These are phyloP conservation scores for Esox lucius DNA, from an alignment of 2,797 vertebrate genomes.

Conservation along the genomic window DNA sequence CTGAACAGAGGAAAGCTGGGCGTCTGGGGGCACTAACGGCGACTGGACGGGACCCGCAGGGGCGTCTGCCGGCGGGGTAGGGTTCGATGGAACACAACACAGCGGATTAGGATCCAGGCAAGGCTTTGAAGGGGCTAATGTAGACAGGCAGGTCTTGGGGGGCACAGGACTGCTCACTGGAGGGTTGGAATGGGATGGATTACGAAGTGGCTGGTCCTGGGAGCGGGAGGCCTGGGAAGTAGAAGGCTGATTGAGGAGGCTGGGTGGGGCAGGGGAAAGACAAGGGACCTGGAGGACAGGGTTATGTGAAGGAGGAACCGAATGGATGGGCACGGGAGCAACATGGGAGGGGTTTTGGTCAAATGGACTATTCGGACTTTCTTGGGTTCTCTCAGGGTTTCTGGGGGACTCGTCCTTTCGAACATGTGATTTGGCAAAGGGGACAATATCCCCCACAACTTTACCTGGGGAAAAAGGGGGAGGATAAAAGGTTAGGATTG, in stretches of 20 bases:
- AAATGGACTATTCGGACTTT: not conserved
- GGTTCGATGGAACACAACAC: not conserved
- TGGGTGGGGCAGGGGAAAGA: not conserved
- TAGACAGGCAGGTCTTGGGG: not conserved
- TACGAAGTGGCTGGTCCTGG: not conserved
- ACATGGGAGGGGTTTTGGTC: not conserved
- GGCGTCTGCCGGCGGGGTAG: not conserved
- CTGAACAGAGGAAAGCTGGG: not conserved
- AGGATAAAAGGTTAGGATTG: not conserved
- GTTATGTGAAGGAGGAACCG: not conserved
- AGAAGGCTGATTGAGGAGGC: not conserved
- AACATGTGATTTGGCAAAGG: slow-evolving; percentile 26
- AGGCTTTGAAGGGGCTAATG: not conserved
- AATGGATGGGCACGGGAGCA: not conserved
- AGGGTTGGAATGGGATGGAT: not conserved
- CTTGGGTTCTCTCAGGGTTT: not conserved
- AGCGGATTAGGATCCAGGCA: not conserved
- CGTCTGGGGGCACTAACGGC: not conserved
- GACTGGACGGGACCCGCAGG: not conserved
- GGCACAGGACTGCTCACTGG: not conserved
- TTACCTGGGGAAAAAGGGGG: slow-evolving; percentile 28
- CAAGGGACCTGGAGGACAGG: not conserved
- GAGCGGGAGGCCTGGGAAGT: not conserved
- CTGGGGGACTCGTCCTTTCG: not conserved
- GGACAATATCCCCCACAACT: slow-evolving; percentile 27